Evolutionary conservation across 2,888 invertebrate genomes (phyloP), one percentile per base, ranked within the genome.

Genomic region (Melanotus villosus): DNA sequence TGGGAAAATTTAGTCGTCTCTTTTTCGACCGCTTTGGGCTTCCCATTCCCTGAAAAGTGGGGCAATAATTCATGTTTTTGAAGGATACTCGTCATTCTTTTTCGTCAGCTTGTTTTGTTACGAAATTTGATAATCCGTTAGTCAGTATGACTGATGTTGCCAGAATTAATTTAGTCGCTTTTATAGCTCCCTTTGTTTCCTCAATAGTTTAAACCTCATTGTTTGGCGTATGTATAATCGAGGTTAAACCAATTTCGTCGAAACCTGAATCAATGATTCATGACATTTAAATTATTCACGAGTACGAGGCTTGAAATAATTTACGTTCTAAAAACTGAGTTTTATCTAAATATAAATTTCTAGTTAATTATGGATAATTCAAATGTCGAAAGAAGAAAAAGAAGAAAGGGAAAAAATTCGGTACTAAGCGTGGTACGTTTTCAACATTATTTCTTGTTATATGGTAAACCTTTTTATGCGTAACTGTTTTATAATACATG

Each of bases 1-100:
- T 63, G 68, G 57, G 62, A 68, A 63, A 68, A 68, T 36, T 59
- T 36, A 12, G 47, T 32, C 23, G 36, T 68, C 59, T 60, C 59
- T 60, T 60, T 60, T 60, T 60, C 43, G 59, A 60, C 59, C 30
- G 59, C 59, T 60, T 60, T 60, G 45, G 47, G 59, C 34, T 21
- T 60, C 34, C 47, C 59, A 60, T 43, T 45, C 18, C 32, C 26
- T 45, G 30, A 34, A 21, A 60, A 60, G 45, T 45, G 59, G 32
- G 59, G 45, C 34, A 47, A 60, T 58, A 43, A 58, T 19, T 60
- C 34, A 52, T 62, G 19, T 62, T 60, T 60, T 60, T 32, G 32
- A 32, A 47, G 32, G 12, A 41, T 23, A 47, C 9, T 47, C 23
- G 47, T 47, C 47, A 6, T 47, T 47, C 47, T 23, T n/a, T n/a